These are phyloP conservation scores for Sebastes matsubarae DNA, from an alignment of 2,797 vertebrate genomes.

Conservation along the genomic window DNA sequence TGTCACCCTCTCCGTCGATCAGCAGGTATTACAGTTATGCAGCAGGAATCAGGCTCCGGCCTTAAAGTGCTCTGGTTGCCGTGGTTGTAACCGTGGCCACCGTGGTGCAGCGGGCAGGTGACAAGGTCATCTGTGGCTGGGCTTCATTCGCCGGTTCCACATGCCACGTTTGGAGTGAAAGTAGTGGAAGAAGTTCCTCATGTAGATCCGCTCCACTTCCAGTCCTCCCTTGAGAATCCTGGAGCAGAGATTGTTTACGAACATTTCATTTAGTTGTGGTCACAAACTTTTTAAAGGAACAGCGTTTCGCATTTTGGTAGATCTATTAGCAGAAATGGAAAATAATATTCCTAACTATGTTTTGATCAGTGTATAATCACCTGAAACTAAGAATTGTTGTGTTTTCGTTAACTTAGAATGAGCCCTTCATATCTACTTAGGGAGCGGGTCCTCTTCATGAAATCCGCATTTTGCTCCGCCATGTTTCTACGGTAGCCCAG, in stretches of 20 bases:
- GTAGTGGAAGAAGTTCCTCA: slow-evolving; percentile 95
- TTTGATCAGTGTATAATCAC: too few species aligned
- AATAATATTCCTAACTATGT: too few species aligned
- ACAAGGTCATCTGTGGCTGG: slow-evolving; percentile 44
- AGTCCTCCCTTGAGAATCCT: slow-evolving; percentile 92
- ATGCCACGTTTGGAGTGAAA: slow-evolving; percentile 96
- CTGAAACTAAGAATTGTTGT: too few species aligned
- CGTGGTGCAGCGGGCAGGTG: slow-evolving; percentile 9
- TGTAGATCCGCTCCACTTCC: slow-evolving; percentile 92
- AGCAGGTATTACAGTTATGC: slow-evolving; percentile 16
- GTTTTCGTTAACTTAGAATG: too few species aligned
- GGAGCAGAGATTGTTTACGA: not conserved
- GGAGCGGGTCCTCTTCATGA: too few species aligned
- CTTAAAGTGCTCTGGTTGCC: slow-evolving; percentile 69
- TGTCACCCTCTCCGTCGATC: not conserved
- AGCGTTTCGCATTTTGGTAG: too few species aligned
- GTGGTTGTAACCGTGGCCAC: slow-evolving; percentile 17
- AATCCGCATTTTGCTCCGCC: too few species aligned
- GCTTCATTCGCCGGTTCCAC: slow-evolving; percentile 88
- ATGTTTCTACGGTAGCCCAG: too few species aligned
- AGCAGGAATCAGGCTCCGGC: not conserved
- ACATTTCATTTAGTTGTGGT: not conserved
- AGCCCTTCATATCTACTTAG: too few species aligned
- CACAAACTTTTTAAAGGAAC: not conserved
- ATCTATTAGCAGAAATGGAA: too few species aligned